Conservation (phyloP, 2,888 invertebrate genomes). For the Meloe dianella region DNA sequence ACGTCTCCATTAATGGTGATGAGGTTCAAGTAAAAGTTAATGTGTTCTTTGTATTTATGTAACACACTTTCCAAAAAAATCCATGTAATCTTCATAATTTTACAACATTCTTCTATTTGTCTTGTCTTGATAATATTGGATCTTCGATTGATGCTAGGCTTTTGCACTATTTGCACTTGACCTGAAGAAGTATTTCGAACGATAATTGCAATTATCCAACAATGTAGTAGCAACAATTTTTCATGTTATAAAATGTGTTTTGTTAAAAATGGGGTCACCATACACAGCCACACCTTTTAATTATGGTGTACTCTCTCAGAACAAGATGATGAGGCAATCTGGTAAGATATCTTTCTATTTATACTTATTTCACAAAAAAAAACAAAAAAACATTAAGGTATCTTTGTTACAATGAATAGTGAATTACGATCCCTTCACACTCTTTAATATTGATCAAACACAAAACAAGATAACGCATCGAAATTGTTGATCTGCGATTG, state of each 20-base stretch:
- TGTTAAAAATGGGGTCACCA: conserved; percentile 35
- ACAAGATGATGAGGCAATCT: conserved; percentile 28
- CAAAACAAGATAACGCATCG: too few species aligned
- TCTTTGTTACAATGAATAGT: background rate
- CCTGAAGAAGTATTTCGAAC: too few species aligned
- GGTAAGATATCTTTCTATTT: conserved; percentile 8
- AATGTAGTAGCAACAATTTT: background rate
- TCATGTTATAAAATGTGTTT: background rate
- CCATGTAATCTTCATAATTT: too few species aligned
- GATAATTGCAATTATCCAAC: background rate
- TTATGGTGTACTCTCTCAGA: conserved; percentile 17
- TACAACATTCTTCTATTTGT: too few species aligned
- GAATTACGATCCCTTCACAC: conserved; percentile 28
- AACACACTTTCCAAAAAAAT: background rate
- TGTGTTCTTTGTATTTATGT: background rate
- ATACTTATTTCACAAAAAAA: background rate
- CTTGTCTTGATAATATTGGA: too few species aligned
- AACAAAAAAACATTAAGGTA: background rate
- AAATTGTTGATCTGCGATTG: too few species aligned
- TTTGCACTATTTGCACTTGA: too few species aligned
- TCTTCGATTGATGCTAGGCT: too few species aligned
- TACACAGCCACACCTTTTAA: conserved; percentile 33
- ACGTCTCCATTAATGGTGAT: background rate
- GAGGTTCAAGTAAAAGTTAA: background rate
- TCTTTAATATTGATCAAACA: too few species aligned